Base-by-base conservation (phyloP, 2,797 vertebrate species). In the Pangasius mekongensis region DNA sequence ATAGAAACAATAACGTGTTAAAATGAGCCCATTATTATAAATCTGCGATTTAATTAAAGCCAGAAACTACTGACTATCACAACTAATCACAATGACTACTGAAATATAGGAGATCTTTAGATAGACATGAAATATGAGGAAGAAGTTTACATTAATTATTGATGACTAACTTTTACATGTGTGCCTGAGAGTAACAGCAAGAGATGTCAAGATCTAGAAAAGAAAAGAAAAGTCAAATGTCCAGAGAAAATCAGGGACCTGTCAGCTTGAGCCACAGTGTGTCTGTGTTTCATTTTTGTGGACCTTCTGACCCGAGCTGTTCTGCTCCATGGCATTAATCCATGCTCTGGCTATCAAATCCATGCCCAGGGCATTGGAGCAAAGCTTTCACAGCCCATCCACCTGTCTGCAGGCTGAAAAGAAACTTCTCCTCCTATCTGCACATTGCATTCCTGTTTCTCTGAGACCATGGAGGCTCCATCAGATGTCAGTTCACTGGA, bases 311-410 rank as follows among this genome's bases (percentile, higher is more conserved):
- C 86, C 86, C 87, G 36, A 91, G 87, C 87, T 84, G 87, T 87
- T 91, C 91, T 89, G 88, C 87, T 89, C 88, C 88, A 87, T 87
- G 64, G 78, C 78, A 83, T 80, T 85, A 77, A 85, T 88, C 83
- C 89, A 89, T 64, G 86, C 78, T 77, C 81, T 69, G 86, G 77
- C 52, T 89, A 87, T 89, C 85, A 89, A 91, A 86, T 52, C 87
- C 69, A 89, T 85, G 86, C 83, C 86, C 52, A 64, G n/a, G 83
- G 90, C 74, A 49, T 27, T 49, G 36, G 54, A 85, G 81, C 82
- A 74, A 43, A 49, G 76, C 13, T 47, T 39, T 82, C 85, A 77
- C 52, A 30, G 56, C 69, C 71, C 60, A 33, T 73, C 87, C 30
- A 64, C 81, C 69, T 76, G 71, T 88, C 76, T 88, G 18, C 54